Evolutionary conservation across 2,113 vertebrate genomes (phyloP).

Genomic region (Daboia siamensis): DNA sequence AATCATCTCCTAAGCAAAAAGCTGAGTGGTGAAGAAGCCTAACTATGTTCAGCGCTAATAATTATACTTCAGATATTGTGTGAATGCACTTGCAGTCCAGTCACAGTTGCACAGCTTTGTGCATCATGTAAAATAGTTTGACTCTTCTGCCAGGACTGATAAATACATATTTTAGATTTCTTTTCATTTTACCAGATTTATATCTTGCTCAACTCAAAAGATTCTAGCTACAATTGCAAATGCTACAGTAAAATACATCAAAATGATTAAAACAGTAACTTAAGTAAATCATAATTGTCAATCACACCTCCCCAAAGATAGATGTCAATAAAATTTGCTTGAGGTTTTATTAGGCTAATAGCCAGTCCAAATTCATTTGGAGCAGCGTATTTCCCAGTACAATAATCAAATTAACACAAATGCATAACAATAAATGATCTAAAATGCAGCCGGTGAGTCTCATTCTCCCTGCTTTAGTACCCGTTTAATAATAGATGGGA

Average conservation of each 20-base stretch:
- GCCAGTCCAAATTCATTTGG: neutral
- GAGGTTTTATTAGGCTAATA: neutral
- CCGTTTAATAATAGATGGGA: neutral
- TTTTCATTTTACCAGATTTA: neutral
- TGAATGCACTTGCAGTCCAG: neutral
- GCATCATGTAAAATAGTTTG: neutral
- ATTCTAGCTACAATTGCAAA: neutral
- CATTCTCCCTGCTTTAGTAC: neutral
- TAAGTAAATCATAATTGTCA: neutral
- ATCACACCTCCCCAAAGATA: neutral
- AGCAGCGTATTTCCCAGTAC: neutral
- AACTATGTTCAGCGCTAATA: neutral
- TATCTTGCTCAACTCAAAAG: neutral
- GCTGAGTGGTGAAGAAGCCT: neutral
- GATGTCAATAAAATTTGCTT: neutral
- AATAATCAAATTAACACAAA: neutral
- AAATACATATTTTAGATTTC: neutral
- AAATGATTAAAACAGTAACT: neutral
- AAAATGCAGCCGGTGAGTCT: neutral
- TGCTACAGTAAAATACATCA: neutral
- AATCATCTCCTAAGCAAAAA: neutral
- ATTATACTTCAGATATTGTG: neutral
- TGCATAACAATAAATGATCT: neutral
- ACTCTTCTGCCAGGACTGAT: neutral
- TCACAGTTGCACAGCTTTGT: neutral